Conservation (phyloP, 1,140 invertebrate genomes). For the Aleiodes sp. region DNA sequence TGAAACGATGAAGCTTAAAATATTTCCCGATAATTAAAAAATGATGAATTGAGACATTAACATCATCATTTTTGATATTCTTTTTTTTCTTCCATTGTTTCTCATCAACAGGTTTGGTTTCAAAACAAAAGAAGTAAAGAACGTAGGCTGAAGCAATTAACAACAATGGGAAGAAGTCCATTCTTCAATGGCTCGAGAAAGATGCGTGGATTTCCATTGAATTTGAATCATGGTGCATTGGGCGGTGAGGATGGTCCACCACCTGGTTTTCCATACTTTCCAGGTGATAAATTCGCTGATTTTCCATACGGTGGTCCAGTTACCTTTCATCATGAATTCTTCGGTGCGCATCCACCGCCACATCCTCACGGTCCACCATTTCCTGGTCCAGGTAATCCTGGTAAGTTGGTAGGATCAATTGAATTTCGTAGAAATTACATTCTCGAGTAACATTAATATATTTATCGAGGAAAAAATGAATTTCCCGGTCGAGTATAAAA, state of each 20-base stretch:
- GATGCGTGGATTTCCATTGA: slow-evolving; percentile 90
- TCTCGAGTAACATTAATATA: too few species aligned
- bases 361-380: slow-evolving; percentile 81
- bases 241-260: slow-evolving; percentile 77
- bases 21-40: slow-evolving; percentile 29
- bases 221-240: slow-evolving; percentile 84
- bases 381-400: slow-evolving; percentile 74
- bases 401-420: slow-evolving; percentile 49
- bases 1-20: slow-evolving; percentile 32
- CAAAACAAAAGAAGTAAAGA: slow-evolving; percentile 99
- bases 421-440: not conserved
- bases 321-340: slow-evolving; percentile 90
- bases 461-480: too few species aligned
- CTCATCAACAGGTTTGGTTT: slow-evolving; percentile 91
- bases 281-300: slow-evolving; percentile 84
- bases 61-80: not conserved
- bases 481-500: too few species aligned
- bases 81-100: not conserved
- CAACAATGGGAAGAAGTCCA: slow-evolving; percentile 89
- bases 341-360: slow-evolving; percentile 73
- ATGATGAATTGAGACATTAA: not conserved
- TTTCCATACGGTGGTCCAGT: slow-evolving; percentile 87
- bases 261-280: slow-evolving; percentile 85
- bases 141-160: slow-evolving; percentile 89
- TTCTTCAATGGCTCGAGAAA: slow-evolving; percentile 90